Conservation (phyloP, 37 sponge, comb jelly and placozoan genomes). For the Halisarca cf. caerulea region DNA sequence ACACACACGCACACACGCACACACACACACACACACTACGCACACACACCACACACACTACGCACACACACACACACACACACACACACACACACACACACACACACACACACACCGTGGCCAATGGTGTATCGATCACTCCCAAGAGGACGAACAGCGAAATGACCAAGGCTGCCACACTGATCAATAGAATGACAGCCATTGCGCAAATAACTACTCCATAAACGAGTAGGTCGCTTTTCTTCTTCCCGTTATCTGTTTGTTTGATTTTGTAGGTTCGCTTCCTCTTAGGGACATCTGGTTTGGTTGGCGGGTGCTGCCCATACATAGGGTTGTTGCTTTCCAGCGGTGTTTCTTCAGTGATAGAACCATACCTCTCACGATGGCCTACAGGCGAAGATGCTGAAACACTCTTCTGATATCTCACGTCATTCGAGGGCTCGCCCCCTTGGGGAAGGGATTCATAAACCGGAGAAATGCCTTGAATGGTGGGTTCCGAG, state of each 20-base stretch:
- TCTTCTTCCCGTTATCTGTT: not conserved
- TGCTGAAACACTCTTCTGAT: too few relatives aligned
- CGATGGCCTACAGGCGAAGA: too few relatives aligned
- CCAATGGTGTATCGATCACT: not conserved
- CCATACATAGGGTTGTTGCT: not conserved
- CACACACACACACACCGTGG: not conserved
- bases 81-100: not conserved
- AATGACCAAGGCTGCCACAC: not conserved
- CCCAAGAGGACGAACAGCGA: not conserved
- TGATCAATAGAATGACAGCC: not conserved
- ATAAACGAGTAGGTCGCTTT: not conserved
- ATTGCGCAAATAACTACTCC: not conserved
- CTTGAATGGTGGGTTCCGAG: too few relatives aligned
- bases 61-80: too few relatives aligned
- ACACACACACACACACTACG: not conserved
- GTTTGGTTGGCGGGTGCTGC: too few relatives aligned
- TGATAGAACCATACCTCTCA: too few relatives aligned
- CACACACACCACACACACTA: too few relatives aligned
- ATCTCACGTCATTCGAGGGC: too few relatives aligned
- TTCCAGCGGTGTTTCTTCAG: not conserved
- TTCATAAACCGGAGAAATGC: too few relatives aligned
- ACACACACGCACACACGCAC: conserved; percentile 8
- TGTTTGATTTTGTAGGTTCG: not conserved
- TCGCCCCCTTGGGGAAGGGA: too few relatives aligned
- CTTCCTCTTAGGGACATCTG: not conserved